These are phyloP conservation scores for Megathymus violae DNA, from an alignment of 1,140 invertebrate genomes.

Conservation along the genomic window DNA sequence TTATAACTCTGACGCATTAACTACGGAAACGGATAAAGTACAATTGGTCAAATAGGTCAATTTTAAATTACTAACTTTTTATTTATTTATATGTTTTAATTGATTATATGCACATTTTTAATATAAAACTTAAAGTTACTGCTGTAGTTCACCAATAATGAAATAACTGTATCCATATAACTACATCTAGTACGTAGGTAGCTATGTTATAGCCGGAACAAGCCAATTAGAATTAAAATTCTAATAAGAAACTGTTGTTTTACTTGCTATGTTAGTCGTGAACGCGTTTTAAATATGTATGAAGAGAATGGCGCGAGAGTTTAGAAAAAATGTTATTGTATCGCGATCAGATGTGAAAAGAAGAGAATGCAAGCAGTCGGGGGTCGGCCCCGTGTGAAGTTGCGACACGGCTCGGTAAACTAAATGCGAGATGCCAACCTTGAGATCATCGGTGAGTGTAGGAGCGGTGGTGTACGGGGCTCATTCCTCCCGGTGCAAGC, in stretches of 20 bases:
- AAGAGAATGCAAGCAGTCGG: conserved; percentile 67
- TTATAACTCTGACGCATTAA: not conserved
- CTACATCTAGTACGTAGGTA: too few species aligned
- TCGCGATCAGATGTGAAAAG: conserved; percentile 69
- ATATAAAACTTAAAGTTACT: too few species aligned
- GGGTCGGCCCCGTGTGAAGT: conserved; percentile 55
- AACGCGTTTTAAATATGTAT: conserved; percentile 45
- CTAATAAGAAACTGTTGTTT: conserved; percentile 37
- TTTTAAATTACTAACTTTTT: too few species aligned
- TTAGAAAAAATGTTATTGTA: conserved; percentile 60
- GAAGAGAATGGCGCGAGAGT: conserved; percentile 53
- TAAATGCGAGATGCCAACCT: conserved; percentile 68
- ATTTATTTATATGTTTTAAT: too few species aligned
- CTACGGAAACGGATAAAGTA: not conserved
- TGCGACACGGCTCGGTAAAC: conserved; percentile 47
- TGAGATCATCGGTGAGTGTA: conserved; percentile 82
- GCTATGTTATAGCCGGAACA: conserved; percentile 16
- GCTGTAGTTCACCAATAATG: too few species aligned
- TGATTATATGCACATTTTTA: too few species aligned
- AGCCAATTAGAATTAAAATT: conserved; percentile 29
- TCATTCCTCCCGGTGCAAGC: conserved; percentile 80
- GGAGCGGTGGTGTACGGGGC: conserved; percentile 74
- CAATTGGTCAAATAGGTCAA: not conserved
- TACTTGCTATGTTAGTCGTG: conserved; percentile 33
- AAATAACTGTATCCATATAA: too few species aligned